phyloP scores from a whole-genome alignment of 2,888 invertebrate species.

The Agrilus mali region DNA sequence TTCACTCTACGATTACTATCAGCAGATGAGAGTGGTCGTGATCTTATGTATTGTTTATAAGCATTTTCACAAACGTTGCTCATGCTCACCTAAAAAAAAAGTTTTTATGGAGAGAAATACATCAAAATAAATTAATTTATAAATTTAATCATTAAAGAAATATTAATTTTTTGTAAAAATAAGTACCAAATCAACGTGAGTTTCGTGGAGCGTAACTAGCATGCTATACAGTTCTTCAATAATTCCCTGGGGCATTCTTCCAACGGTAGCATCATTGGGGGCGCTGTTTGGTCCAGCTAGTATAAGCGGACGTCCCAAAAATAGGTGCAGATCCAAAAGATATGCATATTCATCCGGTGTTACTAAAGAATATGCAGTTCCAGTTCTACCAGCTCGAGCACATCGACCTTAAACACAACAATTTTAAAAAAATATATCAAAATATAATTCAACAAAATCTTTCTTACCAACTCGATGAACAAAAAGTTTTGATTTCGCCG shows the following conservation, averaged over 20 bases:
- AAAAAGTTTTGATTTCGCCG: slow-evolving; percentile 92
- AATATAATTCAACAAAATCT: not conserved
- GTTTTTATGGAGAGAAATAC: not conserved
- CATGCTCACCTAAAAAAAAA: slow-evolving; percentile 41
- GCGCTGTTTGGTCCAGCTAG: slow-evolving; percentile 29
- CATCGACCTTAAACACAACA: slow-evolving; percentile 55
- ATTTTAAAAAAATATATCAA: not conserved
- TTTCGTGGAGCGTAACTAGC: slow-evolving; percentile 61
- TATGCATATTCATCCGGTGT: slow-evolving; percentile 85
- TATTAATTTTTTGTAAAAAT: not conserved
- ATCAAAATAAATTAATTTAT: not conserved
- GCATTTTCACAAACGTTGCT: slow-evolving; percentile 73
- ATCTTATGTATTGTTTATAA: slow-evolving; percentile 78
- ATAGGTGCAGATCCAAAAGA: slow-evolving; percentile 87
- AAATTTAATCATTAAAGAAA: not conserved
- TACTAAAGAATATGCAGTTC: slow-evolving; percentile 84
- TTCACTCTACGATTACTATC: slow-evolving; percentile 85
- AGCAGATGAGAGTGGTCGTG: slow-evolving; percentile 77
- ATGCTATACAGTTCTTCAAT: slow-evolving; percentile 75
- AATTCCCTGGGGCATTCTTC: slow-evolving; percentile 66
- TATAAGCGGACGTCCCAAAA: slow-evolving; percentile 68
- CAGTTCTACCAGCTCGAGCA: slow-evolving; percentile 86
- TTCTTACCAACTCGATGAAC: slow-evolving; percentile 92
- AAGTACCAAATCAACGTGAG: slow-evolving; percentile 61
- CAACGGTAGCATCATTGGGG: slow-evolving; percentile 54